Percentiles rank a stretch among this genome's conserved stretches.
Evolutionary conservation across 1,140 invertebrate genomes (phyloP).

Genomic region (Thaumatotibia leucotreta): DNA sequence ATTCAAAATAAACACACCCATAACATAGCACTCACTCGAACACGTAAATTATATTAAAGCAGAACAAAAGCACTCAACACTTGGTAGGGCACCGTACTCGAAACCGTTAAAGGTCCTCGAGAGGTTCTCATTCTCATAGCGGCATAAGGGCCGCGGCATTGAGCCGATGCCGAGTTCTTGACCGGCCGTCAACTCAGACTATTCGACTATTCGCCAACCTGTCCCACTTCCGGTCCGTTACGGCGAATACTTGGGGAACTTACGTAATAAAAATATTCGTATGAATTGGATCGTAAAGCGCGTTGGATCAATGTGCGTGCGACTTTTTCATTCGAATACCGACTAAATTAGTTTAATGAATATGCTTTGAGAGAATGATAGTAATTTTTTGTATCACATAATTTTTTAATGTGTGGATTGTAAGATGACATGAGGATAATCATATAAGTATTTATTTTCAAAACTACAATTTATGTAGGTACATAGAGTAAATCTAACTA

Average conservation of each 20-base stretch:
- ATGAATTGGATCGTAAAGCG: not conserved
- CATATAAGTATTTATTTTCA: too few species aligned
- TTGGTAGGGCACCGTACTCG: not conserved
- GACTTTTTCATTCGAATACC: not conserved
- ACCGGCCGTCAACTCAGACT: conserved; percentile 22
- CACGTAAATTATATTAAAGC: not conserved
- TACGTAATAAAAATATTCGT: conserved; percentile 8
- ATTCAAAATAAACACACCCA: not conserved
- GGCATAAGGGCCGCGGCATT: conserved; percentile 10
- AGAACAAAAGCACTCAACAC: not conserved
- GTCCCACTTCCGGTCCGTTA: conserved; percentile 30
- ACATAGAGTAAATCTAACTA: too few species aligned
- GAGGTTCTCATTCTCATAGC: not conserved
- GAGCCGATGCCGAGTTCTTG: conserved; percentile 30
- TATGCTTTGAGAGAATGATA: too few species aligned
- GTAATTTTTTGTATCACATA: too few species aligned
- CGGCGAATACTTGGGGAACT: conserved; percentile 19
- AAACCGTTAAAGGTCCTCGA: not conserved
- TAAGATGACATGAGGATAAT: too few species aligned
- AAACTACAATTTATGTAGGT: too few species aligned
- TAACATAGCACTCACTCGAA: not conserved
- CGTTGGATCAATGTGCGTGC: not conserved
- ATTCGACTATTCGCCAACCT: conserved; percentile 17
- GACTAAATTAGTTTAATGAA: too few species aligned
- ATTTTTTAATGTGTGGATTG: too few species aligned